Evolutionary conservation across 2,888 invertebrate species (phyloP).

Genomic region (Tethea ocularis): DNA sequence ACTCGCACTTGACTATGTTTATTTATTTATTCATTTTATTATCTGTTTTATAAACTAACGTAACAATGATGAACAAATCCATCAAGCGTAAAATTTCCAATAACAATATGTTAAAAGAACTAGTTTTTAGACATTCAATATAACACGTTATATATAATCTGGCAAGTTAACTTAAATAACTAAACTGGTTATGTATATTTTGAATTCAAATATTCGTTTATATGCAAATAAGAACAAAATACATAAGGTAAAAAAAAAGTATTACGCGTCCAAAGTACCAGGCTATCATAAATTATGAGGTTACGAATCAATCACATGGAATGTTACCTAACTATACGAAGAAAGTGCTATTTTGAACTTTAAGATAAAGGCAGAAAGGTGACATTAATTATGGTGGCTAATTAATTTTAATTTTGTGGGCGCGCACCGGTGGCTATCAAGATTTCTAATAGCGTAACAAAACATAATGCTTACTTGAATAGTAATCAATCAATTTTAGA

Average conservation of each 20-base stretch:
- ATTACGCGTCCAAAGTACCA: constrained; percentile 32
- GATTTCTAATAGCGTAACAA: constrained; percentile 6
- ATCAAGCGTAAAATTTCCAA: neutral
- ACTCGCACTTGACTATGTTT: neutral
- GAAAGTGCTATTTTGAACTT: neutral
- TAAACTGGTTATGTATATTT: neutral
- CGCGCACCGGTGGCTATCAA: neutral
- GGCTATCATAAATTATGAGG: constrained; percentile 38
- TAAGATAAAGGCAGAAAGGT: neutral
- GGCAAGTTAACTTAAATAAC: neutral
- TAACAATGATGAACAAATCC: neutral
- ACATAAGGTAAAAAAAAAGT: neutral
- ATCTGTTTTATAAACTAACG: neutral
- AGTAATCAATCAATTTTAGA: constrained; percentile 21
- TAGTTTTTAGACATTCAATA: neutral
- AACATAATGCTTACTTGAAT: constrained; percentile 13
- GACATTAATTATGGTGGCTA: neutral
- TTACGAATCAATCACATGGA: constrained; percentile 33
- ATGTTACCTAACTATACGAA: neutral
- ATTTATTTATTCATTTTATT: no score
- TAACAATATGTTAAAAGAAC: neutral
- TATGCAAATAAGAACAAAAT: constrained; percentile 7
- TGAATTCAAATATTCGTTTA: constrained; percentile 1
- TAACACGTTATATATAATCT: neutral
- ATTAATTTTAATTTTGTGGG: constrained; percentile 1